These are phyloP conservation scores for Ptychochromis oligacanthus DNA, from an alignment of 2,113 vertebrate species.

Conservation along the genomic window DNA sequence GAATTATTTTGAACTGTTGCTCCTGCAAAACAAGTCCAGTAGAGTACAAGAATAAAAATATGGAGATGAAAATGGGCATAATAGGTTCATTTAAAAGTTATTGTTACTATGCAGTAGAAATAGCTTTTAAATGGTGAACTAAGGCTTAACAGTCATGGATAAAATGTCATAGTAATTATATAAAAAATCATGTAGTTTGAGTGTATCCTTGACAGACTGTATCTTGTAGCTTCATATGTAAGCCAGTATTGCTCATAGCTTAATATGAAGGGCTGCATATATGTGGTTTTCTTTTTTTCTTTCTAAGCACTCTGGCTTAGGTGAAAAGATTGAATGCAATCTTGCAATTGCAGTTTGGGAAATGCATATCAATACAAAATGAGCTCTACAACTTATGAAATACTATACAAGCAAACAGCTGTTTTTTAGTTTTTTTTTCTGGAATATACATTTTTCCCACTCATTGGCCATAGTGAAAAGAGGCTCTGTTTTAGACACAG, in stretches of 20 bases:
- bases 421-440: no score
- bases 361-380: background rate
- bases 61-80: background rate
- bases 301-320: background rate
- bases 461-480: no score
- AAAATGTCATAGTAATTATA: background rate
- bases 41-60: background rate
- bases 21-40: background rate
- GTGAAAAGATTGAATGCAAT: background rate
- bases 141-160: background rate
- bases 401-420: background rate
- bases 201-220: background rate
- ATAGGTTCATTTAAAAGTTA: background rate
- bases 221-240: background rate
- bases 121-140: background rate
- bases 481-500: no score
- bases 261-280: background rate
- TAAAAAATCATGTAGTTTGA: background rate
- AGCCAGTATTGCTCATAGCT: background rate
- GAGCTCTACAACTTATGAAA: background rate
- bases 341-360: background rate
- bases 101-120: background rate
- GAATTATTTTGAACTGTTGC: background rate
- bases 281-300: background rate
- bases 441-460: no score